phyloP scores from a whole-genome alignment of 2,888 invertebrate species.

The Pediacus dermestoides region DNA sequence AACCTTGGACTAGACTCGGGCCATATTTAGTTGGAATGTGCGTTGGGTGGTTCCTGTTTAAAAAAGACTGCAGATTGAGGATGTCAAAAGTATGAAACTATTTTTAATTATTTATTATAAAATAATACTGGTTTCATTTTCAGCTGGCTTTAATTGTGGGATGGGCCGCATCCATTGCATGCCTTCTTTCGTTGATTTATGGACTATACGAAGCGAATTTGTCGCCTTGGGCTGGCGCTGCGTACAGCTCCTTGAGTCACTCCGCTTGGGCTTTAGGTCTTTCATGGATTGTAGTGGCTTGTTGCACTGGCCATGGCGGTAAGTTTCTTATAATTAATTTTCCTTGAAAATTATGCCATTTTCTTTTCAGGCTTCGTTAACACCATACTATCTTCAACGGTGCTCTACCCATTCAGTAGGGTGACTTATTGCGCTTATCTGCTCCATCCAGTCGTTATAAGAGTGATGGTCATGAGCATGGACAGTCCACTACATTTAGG shows the following conservation, averaged over 20 bases:
- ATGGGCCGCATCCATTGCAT: constrained; percentile 65
- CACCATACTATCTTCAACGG: constrained; percentile 68
- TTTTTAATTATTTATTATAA: constrained; percentile 2
- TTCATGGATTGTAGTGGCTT: constrained; percentile 81
- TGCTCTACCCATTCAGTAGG: constrained; percentile 79
- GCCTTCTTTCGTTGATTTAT: constrained; percentile 71
- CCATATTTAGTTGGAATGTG: constrained; percentile 83
- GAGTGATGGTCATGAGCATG: constrained; percentile 75
- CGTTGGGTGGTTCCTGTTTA: constrained; percentile 78
- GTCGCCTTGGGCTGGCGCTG: constrained; percentile 66
- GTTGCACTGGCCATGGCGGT: constrained; percentile 82
- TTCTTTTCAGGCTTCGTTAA: constrained; percentile 58
- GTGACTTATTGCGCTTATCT: constrained; percentile 86
- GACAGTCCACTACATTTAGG: constrained; percentile 80
- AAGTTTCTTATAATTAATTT: constrained; percentile 17
- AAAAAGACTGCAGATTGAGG: constrained; percentile 73
- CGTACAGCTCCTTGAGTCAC: constrained; percentile 78
- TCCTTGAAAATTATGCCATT: no score
- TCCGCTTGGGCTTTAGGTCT: constrained; percentile 78
- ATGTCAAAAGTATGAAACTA: constrained; percentile 60
- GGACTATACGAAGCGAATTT: constrained; percentile 72
- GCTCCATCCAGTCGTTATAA: constrained; percentile 78
- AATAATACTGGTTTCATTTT: constrained; percentile 25
- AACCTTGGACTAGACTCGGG: constrained; percentile 82
- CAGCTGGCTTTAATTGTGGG: constrained; percentile 65